Evolutionary conservation across 2,888 invertebrate genomes (phyloP).

Genomic region (Copidosoma aretas): DNA sequence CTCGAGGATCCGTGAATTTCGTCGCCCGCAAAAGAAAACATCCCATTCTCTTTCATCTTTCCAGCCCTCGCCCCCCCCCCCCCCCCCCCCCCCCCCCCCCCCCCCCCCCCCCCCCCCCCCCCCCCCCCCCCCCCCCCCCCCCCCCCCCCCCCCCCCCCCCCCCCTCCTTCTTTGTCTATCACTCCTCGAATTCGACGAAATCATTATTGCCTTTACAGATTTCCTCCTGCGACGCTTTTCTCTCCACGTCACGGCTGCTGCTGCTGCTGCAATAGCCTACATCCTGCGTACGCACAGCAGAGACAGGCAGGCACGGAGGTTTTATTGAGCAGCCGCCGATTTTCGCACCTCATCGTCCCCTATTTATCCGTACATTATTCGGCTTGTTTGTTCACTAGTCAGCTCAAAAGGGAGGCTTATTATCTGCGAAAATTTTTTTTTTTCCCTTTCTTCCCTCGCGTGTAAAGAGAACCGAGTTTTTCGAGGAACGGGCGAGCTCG

Average conservation of each 20-base stretch:
- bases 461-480: not conserved
- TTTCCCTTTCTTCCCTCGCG: not conserved
- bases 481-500: not conserved
- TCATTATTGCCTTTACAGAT: conserved; percentile 49
- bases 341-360: not conserved
- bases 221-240: conserved; percentile 32
- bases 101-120: not conserved
- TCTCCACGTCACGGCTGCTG: not conserved
- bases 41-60: conserved; percentile 48
- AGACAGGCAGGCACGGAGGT: not conserved
- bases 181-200: conserved; percentile 25
- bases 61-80: conserved; percentile 38
- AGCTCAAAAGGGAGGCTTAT: not conserved
- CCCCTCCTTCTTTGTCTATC: not conserved
- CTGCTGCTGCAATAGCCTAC: too few species aligned
- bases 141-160: not conserved
- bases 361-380: not conserved
- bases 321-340: not conserved
- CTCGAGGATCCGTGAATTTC: conserved; percentile 50
- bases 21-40: conserved; percentile 54
- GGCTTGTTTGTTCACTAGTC: not conserved
- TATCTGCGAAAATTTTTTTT: not conserved
- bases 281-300: too few species aligned
- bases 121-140: not conserved
- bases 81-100: too few species aligned